phyloP scores from a whole-genome alignment of 2,113 vertebrate species.

The Mastomys natalensis region DNA sequence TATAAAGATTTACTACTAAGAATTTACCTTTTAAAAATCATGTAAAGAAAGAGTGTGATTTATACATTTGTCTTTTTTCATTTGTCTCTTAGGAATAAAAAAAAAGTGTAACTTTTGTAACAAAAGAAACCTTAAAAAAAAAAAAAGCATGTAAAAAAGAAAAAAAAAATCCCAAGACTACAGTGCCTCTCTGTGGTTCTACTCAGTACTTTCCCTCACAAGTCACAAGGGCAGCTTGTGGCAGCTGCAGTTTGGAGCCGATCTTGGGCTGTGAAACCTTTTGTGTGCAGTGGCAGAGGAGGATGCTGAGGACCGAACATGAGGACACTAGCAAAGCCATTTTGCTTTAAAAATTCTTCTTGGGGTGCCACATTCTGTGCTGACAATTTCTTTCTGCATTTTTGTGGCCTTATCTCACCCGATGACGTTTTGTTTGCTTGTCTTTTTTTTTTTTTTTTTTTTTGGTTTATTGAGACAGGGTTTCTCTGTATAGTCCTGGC shows the following conservation, averaged over 20 bases:
- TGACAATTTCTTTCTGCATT: neutral
- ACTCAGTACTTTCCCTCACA: neutral
- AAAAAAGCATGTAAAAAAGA: neutral
- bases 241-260: neutral
- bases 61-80: neutral
- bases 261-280: neutral
- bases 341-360: neutral
- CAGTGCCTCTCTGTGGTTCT: conserved; percentile 3
- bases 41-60: neutral
- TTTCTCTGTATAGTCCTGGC: no score
- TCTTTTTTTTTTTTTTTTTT: no score
- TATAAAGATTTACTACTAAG: neutral
- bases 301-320: no score
- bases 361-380: no score
- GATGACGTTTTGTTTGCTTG: neutral
- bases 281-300: neutral
- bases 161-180: neutral
- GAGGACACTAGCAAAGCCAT: neutral
- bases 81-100: neutral
- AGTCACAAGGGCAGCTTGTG: neutral
- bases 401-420: neutral
- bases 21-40: neutral
- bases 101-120: neutral
- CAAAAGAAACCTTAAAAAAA: neutral
- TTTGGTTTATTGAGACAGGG: no score